A percentile compares a stretch with the other conserved stretches of the same genome.
Conservation (phyloP, 2,113 vertebrate genomes). For the Sula dactylatra region DNA sequence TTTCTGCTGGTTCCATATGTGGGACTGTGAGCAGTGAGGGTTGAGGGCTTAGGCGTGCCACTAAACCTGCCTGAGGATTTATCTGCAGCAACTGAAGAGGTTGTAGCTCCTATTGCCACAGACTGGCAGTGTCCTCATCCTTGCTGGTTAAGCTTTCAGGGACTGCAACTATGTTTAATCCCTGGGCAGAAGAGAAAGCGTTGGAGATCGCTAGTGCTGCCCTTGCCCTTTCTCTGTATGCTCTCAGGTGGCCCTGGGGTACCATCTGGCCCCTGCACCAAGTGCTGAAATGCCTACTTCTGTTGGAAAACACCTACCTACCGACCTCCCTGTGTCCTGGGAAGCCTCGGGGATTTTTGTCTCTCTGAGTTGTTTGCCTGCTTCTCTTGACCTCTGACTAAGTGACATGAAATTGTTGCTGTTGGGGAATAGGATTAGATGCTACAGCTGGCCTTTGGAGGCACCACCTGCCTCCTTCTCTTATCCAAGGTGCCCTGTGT, state of each 20-base stretch:
- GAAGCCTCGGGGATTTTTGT: neutral
- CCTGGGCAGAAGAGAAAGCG: neutral
- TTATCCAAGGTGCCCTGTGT: neutral
- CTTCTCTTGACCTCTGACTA: neutral
- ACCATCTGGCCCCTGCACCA: rapidly evolving
- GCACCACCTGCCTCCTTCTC: neutral
- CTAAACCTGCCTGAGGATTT: neutral
- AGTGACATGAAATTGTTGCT: neutral
- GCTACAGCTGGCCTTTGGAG: neutral
- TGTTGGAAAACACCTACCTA: neutral
- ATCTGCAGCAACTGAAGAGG: neutral
- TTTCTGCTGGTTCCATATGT: neutral
- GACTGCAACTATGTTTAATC: neutral
- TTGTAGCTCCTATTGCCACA: neutral
- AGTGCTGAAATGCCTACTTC: neutral
- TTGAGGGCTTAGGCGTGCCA: neutral
- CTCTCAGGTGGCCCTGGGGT: neutral
- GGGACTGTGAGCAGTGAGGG: neutral
- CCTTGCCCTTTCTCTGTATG: neutral
- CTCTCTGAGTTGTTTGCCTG: neutral
- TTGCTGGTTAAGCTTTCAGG: neutral
- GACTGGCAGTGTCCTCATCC: neutral
- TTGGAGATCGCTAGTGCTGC: neutral
- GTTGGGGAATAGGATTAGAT: neutral
- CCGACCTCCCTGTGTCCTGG: neutral